A percentile compares a stretch with the other conserved stretches of the same genome.
phyloP scores from a whole-genome alignment of 1,140 invertebrate species.

The Macrocentrus cingulum region DNA sequence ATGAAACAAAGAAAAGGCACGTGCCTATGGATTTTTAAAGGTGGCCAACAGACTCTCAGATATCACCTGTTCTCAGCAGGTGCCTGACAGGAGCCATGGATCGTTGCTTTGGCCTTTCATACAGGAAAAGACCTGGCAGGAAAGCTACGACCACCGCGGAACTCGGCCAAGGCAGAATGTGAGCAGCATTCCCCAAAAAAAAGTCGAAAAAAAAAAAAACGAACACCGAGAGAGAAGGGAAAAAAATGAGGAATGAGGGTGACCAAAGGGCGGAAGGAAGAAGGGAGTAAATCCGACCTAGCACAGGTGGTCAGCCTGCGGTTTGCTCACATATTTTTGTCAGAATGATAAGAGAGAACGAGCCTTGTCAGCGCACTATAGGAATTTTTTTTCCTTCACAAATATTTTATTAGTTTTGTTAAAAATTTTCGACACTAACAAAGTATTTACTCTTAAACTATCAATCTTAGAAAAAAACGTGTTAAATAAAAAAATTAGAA shows the following conservation, averaged over 20 bases:
- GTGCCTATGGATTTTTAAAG: neutral
- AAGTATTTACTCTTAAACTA: no score
- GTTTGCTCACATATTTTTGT: neutral
- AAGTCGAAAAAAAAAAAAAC: neutral
- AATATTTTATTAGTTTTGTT: neutral
- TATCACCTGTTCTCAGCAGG: slow-evolving; percentile 15
- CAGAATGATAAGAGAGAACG: neutral
- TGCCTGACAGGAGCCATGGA: slow-evolving; percentile 7
- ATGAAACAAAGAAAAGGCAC: neutral
- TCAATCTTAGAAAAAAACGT: no score
- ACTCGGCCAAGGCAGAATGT: slow-evolving; percentile 17
- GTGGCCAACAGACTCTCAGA: neutral
- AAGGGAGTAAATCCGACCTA: slow-evolving; percentile 17
- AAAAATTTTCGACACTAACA: neutral
- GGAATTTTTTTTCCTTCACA: neutral
- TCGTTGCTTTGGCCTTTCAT: slow-evolving; percentile 13
- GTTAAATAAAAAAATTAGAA: no score
- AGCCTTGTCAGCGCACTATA: neutral
- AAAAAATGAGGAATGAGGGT: slow-evolving; percentile 12
- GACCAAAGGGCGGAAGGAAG: slow-evolving; percentile 6
- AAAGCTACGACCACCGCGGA: slow-evolving; percentile 7
- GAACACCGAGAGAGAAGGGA: neutral
- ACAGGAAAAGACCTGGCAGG: slow-evolving; percentile 7
- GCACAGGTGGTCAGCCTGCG: slow-evolving; percentile 19
- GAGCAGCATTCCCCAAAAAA: neutral